Base-by-base conservation (phyloP, 2,113 vertebrate genomes). In the Girardinichthys multiradiatus region DNA sequence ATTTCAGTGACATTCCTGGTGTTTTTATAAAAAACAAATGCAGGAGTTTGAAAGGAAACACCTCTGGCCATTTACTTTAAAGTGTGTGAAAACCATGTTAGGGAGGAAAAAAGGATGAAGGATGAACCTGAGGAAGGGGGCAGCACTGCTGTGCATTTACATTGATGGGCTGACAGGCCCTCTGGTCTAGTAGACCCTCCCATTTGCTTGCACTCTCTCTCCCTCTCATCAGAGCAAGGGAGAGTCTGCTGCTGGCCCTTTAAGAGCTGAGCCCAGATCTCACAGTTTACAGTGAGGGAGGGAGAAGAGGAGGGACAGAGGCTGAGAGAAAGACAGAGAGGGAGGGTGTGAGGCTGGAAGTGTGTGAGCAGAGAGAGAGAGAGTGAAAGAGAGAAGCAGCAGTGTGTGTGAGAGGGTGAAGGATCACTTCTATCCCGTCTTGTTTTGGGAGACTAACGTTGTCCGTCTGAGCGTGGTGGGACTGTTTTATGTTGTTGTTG, bases 191-290 rank as follows among this genome's bases (percentile, higher is more conserved):
- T 68, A 65, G 81, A 74, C 85, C 90, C 87, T 80, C 87, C 89
- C 72, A 65, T 84, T 68, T 64, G 30, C 45, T 31, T 10, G 14
- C 9, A n/a, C 68, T 59, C 33, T 31, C 39, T 21, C 35, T 15
- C 7, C 42, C 26, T 15, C 14, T 62, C 19, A 21, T 33, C 21
- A 15, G 62, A 64, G 35, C 26, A 12, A 62, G 30, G 31, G 60
- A 21, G 13, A 27, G 57, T 76, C 70, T 61, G 83, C 76, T 87
- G 89, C 96, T 96, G 95, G 94, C 96, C 96, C 96, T 97, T 97
- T 98, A 98, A 98, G 96, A 95, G 94, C 92, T 90, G 93, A 95
- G 95, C 95, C 94, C 93, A 94, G 94, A 92, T 95, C 95, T 93
- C 94, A 82, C 86, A 92, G 93, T 88, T 91, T 91, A 88, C 87